Evolutionary conservation across 2,797 vertebrate genomes (phyloP).

Genomic region (Rhinichthys osculus): DNA sequence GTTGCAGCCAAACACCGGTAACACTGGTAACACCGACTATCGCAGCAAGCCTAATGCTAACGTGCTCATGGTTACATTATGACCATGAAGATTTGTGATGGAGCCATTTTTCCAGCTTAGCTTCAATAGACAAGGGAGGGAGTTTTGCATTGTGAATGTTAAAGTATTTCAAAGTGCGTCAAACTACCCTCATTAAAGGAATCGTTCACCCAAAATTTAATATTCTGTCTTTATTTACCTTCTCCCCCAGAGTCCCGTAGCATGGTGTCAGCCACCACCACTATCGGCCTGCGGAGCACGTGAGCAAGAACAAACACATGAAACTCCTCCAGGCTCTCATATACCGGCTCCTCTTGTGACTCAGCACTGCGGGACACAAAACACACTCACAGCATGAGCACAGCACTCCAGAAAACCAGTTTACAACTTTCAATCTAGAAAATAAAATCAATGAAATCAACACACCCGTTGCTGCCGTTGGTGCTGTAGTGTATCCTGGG

Average conservation of each 20-base stretch:
- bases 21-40: too few relatives aligned
- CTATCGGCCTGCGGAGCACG: conserved; percentile 90
- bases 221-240: conserved; percentile 73
- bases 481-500: conserved; percentile 90
- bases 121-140: neutral
- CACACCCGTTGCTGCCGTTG: conserved; percentile 82
- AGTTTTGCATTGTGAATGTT: neutral
- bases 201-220: neutral
- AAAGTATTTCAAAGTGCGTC: neutral
- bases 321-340: conserved; percentile 97
- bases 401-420: neutral
- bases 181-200: neutral
- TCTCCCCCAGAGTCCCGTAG: conserved; percentile 95
- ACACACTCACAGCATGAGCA: conserved; percentile 28
- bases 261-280: conserved; percentile 98
- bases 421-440: neutral
- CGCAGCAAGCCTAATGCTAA: neutral
- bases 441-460: conserved; percentile 51
- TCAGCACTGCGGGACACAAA: conserved; percentile 78
- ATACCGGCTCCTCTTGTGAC: conserved; percentile 91
- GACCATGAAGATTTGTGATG: neutral
- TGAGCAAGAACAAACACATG: conserved; percentile 96
- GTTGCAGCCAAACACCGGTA: too few relatives aligned
- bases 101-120: neutral
- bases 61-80: neutral